Evolutionary conservation across 1,140 invertebrate species (phyloP).

Genomic region (Octopus sinensis): DNA sequence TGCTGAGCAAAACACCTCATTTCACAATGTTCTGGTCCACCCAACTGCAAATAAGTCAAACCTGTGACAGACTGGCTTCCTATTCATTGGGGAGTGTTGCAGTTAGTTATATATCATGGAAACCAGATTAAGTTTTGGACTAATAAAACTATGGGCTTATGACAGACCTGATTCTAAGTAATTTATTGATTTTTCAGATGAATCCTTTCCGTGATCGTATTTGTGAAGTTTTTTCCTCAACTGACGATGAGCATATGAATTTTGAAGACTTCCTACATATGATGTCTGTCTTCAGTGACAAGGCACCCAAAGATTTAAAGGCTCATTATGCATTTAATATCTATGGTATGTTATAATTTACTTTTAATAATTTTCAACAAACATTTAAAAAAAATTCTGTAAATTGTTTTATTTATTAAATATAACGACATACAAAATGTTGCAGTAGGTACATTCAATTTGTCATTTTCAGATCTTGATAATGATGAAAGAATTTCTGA

Average conservation of each 20-base stretch:
- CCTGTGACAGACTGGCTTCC: too few species aligned
- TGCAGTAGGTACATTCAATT: background rate
- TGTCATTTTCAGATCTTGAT: conserved; percentile 1
- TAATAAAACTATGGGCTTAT: too few species aligned
- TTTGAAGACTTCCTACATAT: conserved; percentile 44
- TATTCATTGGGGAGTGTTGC: too few species aligned
- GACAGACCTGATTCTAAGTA: too few species aligned
- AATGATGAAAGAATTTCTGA: background rate
- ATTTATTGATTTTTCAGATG: conserved; percentile 19
- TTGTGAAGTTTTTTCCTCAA: conserved; percentile 34
- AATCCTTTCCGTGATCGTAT: conserved; percentile 41
- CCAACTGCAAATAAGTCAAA: too few species aligned
- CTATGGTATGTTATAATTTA: conserved; percentile 24
- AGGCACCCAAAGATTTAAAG: conserved; percentile 36
- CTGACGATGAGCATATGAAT: conserved; percentile 49
- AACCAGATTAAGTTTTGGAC: too few species aligned
- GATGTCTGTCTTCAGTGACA: conserved; percentile 43
- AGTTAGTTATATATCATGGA: too few species aligned
- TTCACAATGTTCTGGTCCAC: too few species aligned
- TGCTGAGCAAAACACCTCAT: too few species aligned
- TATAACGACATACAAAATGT: background rate
- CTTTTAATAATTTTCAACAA: background rate
- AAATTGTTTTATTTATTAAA: background rate
- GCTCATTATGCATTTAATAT: conserved; percentile 41
- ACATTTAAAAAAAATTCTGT: background rate